Base-by-base conservation (phyloP, 2,888 invertebrate genomes). In the Trachelus iudaicus region DNA sequence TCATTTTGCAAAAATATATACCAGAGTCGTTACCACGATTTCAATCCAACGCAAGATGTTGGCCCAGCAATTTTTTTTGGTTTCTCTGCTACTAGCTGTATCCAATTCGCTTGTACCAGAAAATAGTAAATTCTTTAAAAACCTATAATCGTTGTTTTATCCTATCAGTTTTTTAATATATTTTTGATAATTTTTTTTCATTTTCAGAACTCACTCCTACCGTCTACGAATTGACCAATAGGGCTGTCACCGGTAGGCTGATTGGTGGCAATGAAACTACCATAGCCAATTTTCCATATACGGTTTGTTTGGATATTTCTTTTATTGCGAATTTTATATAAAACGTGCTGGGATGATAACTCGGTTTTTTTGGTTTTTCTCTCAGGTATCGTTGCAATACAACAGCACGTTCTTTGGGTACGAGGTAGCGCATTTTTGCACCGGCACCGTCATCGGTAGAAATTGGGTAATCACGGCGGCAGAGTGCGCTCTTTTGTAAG, bases 281-380 rank as follows among this genome's bases (percentile, higher is more conserved):
- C 71, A 90, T 91, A 74, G 81, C 83, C 76, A 81, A 87, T 76
- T 88, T 85, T 80, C 90, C 90, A 77, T 91, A 90, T 80, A 77
- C 81, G 80, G 86, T 88, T 80, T 82, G 83, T 85, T 40, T 34
- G 40, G 30, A 37, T 69, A n/a, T n/a, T 75, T 30, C 69, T 31
- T 33, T 31, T 33, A 9, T 11, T 23, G n/a, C n/a, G 12, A 56
- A 56, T 31, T 23, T 35, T 4, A 12, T 31, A 13, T 12, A 37
- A 35, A 35, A 35, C 34, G 11, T 34, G 11, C 34, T 34, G 34
- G 34, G 34, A 1, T 34, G 1, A 34, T 34, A 11, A 34, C 0
- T 34, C n/a, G 11, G 1, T 34, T 34, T 69, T 34, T 69, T 69
- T 4, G 0, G 1, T 37, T 40, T 40, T 74, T 69, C 11, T n/a